These are phyloP conservation scores for Myripristis jacobus DNA, from an alignment of 2,797 vertebrate genomes.

Conservation along the genomic window DNA sequence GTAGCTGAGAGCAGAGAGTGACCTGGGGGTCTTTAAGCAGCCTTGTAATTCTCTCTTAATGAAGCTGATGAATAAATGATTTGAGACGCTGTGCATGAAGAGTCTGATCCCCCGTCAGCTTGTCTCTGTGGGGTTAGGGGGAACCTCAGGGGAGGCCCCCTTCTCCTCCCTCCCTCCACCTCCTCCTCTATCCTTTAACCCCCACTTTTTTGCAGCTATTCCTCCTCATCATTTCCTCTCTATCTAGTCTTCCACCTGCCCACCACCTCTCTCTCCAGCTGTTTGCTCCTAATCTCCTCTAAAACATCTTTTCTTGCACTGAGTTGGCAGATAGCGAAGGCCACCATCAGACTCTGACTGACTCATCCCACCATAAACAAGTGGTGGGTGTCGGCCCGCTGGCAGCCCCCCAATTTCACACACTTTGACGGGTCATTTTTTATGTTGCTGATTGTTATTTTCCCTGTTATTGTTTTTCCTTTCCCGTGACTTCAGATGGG, in stretches of 20 bases:
- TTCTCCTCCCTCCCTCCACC: constrained; percentile 7
- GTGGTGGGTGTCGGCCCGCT: constrained; percentile 63
- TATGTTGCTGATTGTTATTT: constrained; percentile 73
- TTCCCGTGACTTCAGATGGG: constrained; percentile 68
- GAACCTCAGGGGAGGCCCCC: constrained; percentile 57
- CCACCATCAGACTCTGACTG: constrained; percentile 62
- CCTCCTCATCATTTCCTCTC: constrained; percentile 30
- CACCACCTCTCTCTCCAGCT: constrained; percentile 10
- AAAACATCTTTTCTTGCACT: constrained; percentile 67
- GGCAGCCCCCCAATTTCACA: constrained; percentile 56
- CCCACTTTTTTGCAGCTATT: constrained; percentile 26
- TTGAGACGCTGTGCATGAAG: constrained; percentile 66
- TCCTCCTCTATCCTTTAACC: constrained; percentile 53
- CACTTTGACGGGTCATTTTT: constrained; percentile 71
- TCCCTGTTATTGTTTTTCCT: constrained; percentile 74
- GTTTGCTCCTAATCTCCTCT: constrained; percentile 65
- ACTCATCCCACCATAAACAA: constrained; percentile 76
- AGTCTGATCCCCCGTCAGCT: constrained; percentile 68
- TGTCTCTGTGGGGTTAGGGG: constrained; percentile 54
- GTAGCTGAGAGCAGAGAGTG: constrained; percentile 63
- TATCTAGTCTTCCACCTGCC: neutral
- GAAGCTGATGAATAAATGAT: constrained; percentile 81
- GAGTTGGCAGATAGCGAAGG: constrained; percentile 69
- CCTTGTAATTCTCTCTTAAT: constrained; percentile 79
- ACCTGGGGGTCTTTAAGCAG: constrained; percentile 75